These are phyloP conservation scores for Chloebia gouldiae DNA, from an alignment of 2,113 vertebrate species.

Conservation along the genomic window DNA sequence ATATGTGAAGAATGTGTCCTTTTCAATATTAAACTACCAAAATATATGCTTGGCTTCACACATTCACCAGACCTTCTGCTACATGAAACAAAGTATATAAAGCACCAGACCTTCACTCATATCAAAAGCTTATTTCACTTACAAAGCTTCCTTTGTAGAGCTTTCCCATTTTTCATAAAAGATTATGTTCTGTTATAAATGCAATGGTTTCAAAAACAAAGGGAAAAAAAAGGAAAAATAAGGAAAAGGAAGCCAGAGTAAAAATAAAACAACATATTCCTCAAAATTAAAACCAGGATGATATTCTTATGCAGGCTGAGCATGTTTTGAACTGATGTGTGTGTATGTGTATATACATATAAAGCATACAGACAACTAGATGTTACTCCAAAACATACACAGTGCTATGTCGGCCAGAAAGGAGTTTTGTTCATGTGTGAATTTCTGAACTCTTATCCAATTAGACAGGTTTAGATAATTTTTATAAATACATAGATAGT, in stretches of 20 bases:
- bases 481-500: not conserved
- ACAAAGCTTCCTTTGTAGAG: not conserved
- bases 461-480: not conserved
- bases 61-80: not conserved
- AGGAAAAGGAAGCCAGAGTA: not conserved
- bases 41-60: not conserved
- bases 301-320: not conserved
- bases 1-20: not conserved
- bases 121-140: not conserved
- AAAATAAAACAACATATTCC: not conserved
- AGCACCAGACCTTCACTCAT: not conserved
- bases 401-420: not conserved
- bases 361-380: not conserved
- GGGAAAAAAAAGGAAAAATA: rapidly evolving
- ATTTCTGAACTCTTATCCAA: not conserved
- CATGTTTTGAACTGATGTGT: not conserved
- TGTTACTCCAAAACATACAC: not conserved
- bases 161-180: not conserved
- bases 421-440: not conserved
- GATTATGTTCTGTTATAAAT: not conserved
- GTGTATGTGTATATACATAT: not conserved
- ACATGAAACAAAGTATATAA: not conserved
- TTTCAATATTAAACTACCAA: not conserved
- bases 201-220: not conserved
- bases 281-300: constrained; percentile 8